Percentiles rank a stretch among this genome's conserved stretches.
Evolutionary conservation across 2,113 vertebrate species (phyloP).

Genomic region (Tylochromis polylepis): DNA sequence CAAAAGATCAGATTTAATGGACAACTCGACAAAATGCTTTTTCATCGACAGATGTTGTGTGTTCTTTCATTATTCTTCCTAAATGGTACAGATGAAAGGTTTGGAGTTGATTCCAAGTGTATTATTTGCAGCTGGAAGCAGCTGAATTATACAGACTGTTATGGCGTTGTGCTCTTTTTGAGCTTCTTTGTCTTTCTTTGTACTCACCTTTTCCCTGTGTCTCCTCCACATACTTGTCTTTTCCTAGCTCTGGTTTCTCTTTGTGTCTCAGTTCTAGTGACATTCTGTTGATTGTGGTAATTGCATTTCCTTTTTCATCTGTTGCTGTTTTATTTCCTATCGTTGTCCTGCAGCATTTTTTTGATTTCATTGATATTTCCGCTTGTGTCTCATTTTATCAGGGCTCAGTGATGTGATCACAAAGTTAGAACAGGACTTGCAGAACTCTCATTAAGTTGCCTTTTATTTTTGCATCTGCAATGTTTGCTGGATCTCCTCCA

Average conservation of each 20-base stretch:
- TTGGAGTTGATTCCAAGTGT: neutral
- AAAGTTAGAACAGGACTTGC: no score
- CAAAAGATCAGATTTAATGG: neutral
- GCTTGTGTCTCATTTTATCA: accelerated
- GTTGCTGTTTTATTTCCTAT: accelerated
- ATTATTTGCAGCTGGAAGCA: neutral
- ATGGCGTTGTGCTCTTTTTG: neutral
- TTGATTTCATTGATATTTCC: neutral
- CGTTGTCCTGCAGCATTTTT: accelerated
- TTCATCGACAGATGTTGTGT: neutral
- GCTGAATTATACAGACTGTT: neutral
- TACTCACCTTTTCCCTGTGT: neutral
- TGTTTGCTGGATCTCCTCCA: no score
- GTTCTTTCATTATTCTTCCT: neutral
- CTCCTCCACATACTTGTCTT: neutral
- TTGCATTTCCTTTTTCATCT: neutral
- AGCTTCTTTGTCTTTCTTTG: neutral
- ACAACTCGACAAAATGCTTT: neutral
- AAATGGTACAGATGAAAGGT: neutral
- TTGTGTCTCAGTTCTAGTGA: neutral
- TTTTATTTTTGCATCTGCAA: no score
- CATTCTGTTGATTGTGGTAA: neutral
- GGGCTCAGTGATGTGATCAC: neutral
- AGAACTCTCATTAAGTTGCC: no score
- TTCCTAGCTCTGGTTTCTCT: neutral